Conservation (phyloP, 2,888 invertebrate species). For the Andrena chrysosceles region DNA sequence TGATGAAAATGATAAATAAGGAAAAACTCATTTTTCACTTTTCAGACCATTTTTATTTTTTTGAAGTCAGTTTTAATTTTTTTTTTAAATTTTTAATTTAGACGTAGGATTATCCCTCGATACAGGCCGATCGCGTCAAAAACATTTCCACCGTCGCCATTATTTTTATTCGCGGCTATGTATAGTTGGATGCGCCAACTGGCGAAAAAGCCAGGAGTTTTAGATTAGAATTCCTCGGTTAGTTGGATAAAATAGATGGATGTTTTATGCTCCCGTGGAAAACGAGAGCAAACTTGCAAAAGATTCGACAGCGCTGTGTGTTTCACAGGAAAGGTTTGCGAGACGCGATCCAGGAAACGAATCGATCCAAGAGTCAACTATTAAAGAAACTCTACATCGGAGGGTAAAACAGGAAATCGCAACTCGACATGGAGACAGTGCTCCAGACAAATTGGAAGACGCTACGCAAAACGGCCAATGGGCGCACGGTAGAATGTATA, state of each 20-base stretch:
- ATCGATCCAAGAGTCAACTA: constrained; percentile 9
- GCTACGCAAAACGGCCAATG: constrained; percentile 2
- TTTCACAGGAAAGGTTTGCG: constrained; percentile 39
- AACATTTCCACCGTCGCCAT: too few species aligned
- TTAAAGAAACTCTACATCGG: constrained; percentile 8
- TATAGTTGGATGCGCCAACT: too few species aligned
- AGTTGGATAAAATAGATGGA: neutral
- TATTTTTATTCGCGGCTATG: too few species aligned
- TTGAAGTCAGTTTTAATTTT: too few species aligned
- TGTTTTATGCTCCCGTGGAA: neutral
- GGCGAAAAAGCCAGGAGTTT: too few species aligned
- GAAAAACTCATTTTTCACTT: too few species aligned
- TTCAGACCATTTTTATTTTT: too few species aligned
- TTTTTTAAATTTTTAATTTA: too few species aligned
- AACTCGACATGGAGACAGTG: neutral
- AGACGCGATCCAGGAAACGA: neutral
- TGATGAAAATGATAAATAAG: too few species aligned
- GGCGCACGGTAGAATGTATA: constrained; percentile 9
- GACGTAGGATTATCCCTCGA: too few species aligned
- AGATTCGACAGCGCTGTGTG: constrained; percentile 20
- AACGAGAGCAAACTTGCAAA: neutral
- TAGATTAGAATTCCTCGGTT: too few species aligned
- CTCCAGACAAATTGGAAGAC: neutral
- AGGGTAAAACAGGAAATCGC: constrained; percentile 5
- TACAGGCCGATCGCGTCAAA: too few species aligned